Base-by-base conservation (phyloP, 2,888 invertebrate species). In the Clusia tigrina region DNA sequence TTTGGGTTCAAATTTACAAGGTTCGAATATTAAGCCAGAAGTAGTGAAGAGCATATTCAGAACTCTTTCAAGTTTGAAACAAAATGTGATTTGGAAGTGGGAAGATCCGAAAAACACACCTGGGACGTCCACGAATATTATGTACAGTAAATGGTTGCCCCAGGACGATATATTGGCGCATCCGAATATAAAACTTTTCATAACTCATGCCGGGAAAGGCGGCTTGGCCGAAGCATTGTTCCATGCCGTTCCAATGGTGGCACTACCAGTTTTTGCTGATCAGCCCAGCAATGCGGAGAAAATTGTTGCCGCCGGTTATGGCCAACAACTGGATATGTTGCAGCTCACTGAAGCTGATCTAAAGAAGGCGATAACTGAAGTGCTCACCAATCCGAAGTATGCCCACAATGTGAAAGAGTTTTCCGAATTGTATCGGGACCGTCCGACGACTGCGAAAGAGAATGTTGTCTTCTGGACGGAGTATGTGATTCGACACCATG, bases 11-110 rank as follows among this genome's bases (percentile, higher is more conserved):
- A 84, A 84, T 60, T 66, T 84, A 0, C 74, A 78, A 52, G 79
- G 81, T n/a, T 69, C 77, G 1, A 67, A 77, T 9, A 76, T 91
- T 62, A 85, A 87, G 0, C 70, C 74, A 0, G 85, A 86, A 1
- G 87, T 85, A 65, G 81, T 84, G 22, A 75, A 85, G 22, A 85
- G 83, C 1, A 85, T 91, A 32, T 78, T 88, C 10, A 86, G 86
- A 57, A 86, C 86, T 2, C 87, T 91, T 54, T 81, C 85, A 1
- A 85, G 84, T 62, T 71, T 90, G 0, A 88, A 89, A 66, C 88
- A 89, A 66, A 87, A 85, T 2, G 86, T 91, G 0, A 72, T 91
- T 15, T 90, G 90, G 90, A 90, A 91, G 81, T 91, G 89, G 88
- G 90, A 90, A 67, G 74, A 75, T 25, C 86, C 86, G 0, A 85